Conservation (phyloP, 2,113 vertebrate species). For the human (Homo sapiens) region DNA sequence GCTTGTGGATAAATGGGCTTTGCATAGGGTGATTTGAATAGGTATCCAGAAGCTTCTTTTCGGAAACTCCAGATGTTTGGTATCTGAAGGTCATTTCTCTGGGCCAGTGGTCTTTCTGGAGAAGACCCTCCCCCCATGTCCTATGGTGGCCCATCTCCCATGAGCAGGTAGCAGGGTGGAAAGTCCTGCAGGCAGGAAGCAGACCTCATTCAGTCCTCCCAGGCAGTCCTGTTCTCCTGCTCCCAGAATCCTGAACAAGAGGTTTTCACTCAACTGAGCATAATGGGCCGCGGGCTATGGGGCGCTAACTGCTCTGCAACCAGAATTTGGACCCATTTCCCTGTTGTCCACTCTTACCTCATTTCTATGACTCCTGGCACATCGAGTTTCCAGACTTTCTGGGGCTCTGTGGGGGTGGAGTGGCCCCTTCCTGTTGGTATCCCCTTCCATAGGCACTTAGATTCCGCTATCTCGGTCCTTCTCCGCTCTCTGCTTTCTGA, state of each 20-base stretch:
- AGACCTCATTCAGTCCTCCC: no score
- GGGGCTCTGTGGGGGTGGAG: background rate
- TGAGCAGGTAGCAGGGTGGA: background rate
- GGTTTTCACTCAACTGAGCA: background rate
- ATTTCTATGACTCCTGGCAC: background rate
- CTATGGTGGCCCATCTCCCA: background rate
- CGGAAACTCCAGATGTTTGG: background rate
- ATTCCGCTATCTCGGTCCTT: background rate
- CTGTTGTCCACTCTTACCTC: background rate
- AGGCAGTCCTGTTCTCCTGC: background rate
- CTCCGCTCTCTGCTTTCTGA: background rate
- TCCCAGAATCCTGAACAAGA: no score
- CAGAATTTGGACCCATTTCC: background rate
- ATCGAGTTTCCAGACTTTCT: background rate
- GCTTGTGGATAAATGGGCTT: background rate
- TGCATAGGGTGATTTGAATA: background rate
- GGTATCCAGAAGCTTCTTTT: background rate
- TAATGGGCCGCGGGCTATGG: fast-evolving
- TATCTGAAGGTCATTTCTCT: background rate
- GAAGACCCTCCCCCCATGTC: background rate
- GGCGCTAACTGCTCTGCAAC: background rate
- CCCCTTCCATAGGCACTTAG: background rate
- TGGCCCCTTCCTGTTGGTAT: background rate
- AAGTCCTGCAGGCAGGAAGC: background rate
- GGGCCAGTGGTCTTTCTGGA: background rate